Evolutionary conservation across 2,888 invertebrate species (phyloP), one percentile per base, ranked within the genome.

Genomic region (Chesias legatella): DNA sequence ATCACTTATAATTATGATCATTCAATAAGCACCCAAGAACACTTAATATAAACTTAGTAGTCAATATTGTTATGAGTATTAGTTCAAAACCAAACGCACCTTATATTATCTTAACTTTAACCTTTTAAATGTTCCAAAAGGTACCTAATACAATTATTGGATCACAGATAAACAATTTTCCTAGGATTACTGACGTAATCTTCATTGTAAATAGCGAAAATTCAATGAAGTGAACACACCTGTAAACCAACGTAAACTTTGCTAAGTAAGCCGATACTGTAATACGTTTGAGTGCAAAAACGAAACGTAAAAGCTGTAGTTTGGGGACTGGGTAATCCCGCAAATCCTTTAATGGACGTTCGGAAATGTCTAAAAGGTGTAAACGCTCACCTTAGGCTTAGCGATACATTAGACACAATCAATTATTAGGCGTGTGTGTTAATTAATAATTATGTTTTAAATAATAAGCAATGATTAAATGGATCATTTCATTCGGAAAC

Each of bases 281-380:
- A 56, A 59, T 63, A 58, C 59, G 42, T 58, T 57, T 56, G 45
- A 63, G 59, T 66, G 66, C 60, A 64, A 71, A 68, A 67, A 65
- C 61, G 53, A 60, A 66, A 66, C 54, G 52, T 48, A 61, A 51
- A 59, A 51, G 48, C 45, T 34, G 50, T 63, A 54, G 60, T 56
- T 66, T 54, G 53, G 54, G 60, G 63, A 68, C 66, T 68, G 61
- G 61, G 56, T 73, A 77, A 79, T 75, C 77, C 70, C 50, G 45
- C 60, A 70, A 79, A 82, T 75, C 81, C 74, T 69, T 76, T 81
- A 82, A 82, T 82, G 82, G 82, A 79, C 72, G 69, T 69, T 64
- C 61, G 67, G 56, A 65, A 71, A 68, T 66, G 69, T 67, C 64
- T 73, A 67, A 78, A 79, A 76, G 74, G 73, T 76, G 67, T 67